A percentile compares a stretch with the other conserved stretches of the same genome.
Evolutionary conservation across 2,888 invertebrate genomes (phyloP).

Genomic region (Epinotia bilunana): DNA sequence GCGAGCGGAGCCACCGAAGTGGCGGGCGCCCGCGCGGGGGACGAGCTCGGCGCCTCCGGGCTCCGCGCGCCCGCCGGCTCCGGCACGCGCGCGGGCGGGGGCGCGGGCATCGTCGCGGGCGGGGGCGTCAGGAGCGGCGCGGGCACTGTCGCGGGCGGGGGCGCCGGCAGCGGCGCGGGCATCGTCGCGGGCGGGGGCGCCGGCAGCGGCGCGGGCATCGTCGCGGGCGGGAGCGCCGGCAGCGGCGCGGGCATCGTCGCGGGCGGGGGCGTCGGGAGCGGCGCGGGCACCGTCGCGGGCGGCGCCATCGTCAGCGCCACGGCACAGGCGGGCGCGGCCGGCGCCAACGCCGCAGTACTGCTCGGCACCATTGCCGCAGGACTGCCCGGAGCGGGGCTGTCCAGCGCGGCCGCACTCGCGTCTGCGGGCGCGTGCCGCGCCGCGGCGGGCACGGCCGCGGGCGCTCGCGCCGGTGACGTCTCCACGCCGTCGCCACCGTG

Average conservation of each 20-base stretch:
- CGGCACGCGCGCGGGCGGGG: slow-evolving; percentile 43
- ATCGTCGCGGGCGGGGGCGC: slow-evolving; percentile 79
- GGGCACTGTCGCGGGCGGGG: too few species aligned
- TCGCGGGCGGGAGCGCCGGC: slow-evolving; percentile 46
- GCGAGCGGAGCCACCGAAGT: slow-evolving; percentile 86
- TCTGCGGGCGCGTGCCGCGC: slow-evolving; percentile 72
- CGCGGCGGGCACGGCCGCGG: slow-evolving; percentile 66
- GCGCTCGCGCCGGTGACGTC: slow-evolving; percentile 40
- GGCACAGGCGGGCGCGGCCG: slow-evolving; percentile 76
- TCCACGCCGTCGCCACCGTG: slow-evolving; percentile 47
- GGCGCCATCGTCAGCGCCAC: slow-evolving; percentile 74
- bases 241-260: slow-evolving; percentile 44
- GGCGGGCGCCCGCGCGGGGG: slow-evolving; percentile 34
- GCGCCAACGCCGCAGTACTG: slow-evolving; percentile 58
- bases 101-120: slow-evolving; percentile 37
- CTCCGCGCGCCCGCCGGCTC: slow-evolving; percentile 38
- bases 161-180: too few species aligned
- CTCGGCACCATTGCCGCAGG: slow-evolving; percentile 76
- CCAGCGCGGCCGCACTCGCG: slow-evolving; percentile 55
- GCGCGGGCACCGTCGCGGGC: slow-evolving; percentile 76
- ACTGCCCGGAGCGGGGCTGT: slow-evolving; percentile 66
- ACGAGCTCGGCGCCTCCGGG: slow-evolving; percentile 44
- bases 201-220: slow-evolving; percentile 76
- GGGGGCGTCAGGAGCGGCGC: not conserved
- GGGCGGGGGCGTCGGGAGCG: slow-evolving; percentile 66